Base-by-base conservation (phyloP, 2,888 invertebrate genomes). In the Eueremaeus valkanovi region DNA sequence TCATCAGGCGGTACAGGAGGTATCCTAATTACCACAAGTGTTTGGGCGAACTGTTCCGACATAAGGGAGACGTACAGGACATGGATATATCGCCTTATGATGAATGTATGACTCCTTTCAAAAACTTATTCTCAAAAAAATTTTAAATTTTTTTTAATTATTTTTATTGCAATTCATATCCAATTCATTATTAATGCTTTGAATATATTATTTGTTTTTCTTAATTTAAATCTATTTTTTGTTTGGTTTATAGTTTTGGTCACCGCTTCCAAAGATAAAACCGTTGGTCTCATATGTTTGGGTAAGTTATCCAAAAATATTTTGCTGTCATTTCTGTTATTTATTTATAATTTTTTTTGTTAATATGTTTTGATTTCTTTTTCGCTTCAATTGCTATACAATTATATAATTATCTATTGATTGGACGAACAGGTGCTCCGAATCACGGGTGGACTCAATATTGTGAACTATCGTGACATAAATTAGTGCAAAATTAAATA, bases 1-100 rank as follows among this genome's bases (percentile, higher is more conserved):
- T 84, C 74, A 81, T 86, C 9, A 80, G 85, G 75, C 81, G 85
- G 74, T 85, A 85, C 77, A 81, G 85, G 45, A 81, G 85, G 33
- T 85, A 85, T 81, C 85, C 85, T 24, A 84, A 85, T 77, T 84
- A 83, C 77, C 85, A 85, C 76, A 83, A 84, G 77, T 84, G 82
- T 79, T 81, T 85, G 18, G 85, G 85, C 36, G 84, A 85, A 78
- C 84, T 85, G n/a, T 85, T 82, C 79, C 79, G 81, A 6, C 85
- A 86, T 79, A 83, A 83, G 78, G 83, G 82, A 13, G 85, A 85
- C 78, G 84, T 85, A 76, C 83, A 84, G 78, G 86, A 86, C 77
- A 81, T 86, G 78, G 86, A 86, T 80, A 83, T 86, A 76, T 85
- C 85, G 16, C 84, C 85, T 0, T 85, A 85, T 79, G 85, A 85